A percentile compares a stretch with the other conserved stretches of the same genome.
phyloP scores from a whole-genome alignment of 2,797 vertebrate genomes.

The Pseudochirops cupreus region DNA sequence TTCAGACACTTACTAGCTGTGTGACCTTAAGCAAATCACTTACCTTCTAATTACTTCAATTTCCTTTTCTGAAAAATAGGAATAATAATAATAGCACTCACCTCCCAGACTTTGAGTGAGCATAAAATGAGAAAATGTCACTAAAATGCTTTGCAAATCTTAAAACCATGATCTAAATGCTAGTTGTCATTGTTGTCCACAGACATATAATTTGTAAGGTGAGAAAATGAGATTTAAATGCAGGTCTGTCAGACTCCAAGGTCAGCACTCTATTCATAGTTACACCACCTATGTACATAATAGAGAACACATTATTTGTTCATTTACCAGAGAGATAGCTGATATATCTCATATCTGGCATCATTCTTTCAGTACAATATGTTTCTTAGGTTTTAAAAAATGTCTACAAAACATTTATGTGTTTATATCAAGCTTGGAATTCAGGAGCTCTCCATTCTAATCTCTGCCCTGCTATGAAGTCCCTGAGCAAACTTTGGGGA shows the following conservation, averaged over 20 bases:
- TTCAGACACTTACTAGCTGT: not conserved
- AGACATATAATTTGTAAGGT: not conserved
- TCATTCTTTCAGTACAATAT: constrained; percentile 59
- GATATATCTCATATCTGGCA: constrained; percentile 40
- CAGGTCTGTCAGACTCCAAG: not conserved
- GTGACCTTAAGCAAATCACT: not conserved
- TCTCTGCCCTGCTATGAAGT: not conserved
- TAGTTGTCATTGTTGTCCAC: not conserved
- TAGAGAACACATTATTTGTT: constrained; percentile 46
- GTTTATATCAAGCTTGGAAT: not conserved
- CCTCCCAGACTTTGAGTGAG: not conserved
- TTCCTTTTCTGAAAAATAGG: not conserved
- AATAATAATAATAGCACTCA: not conserved
- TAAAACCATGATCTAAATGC: not conserved
- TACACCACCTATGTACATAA: not conserved
- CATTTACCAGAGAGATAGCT: constrained; percentile 67
- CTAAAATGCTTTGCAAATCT: not conserved
- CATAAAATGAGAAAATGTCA: not conserved
- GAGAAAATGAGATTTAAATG: not conserved
- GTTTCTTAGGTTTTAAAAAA: constrained; percentile 63
- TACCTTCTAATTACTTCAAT: not conserved
- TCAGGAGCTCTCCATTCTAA: not conserved
- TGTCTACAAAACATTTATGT: not conserved
- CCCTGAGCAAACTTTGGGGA: not conserved
- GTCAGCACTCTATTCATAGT: not conserved